Evolutionary conservation across 2,797 vertebrate genomes (phyloP).

Genomic region (Coregonus ussuriensis): DNA sequence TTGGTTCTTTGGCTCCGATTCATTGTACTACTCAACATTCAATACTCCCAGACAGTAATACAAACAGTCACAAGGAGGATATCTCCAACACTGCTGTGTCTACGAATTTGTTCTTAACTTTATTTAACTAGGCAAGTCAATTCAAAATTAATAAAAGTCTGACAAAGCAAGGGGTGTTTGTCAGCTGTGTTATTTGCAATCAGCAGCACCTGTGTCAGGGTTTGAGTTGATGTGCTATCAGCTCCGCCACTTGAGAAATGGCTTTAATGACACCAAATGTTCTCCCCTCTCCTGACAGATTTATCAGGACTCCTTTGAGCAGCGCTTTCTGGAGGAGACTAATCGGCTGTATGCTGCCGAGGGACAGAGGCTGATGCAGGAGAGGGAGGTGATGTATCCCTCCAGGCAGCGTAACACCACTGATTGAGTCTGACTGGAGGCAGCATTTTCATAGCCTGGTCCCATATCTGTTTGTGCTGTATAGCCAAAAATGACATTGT

Average conservation of each 20-base stretch:
- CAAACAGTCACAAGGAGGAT: background rate
- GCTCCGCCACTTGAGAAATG: slow-evolving; percentile 40
- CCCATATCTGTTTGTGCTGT: background rate
- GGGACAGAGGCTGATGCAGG: slow-evolving; percentile 98
- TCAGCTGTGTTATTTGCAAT: slow-evolving; percentile 29
- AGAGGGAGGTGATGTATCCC: slow-evolving; percentile 88
- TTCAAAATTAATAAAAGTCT: too few species aligned
- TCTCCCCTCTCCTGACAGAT: slow-evolving; percentile 76
- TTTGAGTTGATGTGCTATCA: slow-evolving; percentile 34
- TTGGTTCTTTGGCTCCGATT: background rate
- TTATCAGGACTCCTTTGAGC: slow-evolving; percentile 98
- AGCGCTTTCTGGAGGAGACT: slow-evolving; percentile 97
- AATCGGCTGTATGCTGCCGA: slow-evolving; percentile 95
- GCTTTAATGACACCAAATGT: slow-evolving; percentile 48
- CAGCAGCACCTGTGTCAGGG: background rate
- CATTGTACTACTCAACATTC: background rate
- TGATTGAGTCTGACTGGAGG: background rate
- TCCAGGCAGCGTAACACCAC: slow-evolving; percentile 2
- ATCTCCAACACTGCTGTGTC: too few species aligned
- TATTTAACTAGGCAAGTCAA: too few species aligned
- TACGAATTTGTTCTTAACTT: too few species aligned
- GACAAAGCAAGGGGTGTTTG: background rate
- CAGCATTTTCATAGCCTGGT: background rate
- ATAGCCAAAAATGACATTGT: background rate
- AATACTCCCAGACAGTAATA: background rate